Base-by-base conservation (phyloP, 2,113 vertebrate genomes). In the Gymnarchus niloticus region DNA sequence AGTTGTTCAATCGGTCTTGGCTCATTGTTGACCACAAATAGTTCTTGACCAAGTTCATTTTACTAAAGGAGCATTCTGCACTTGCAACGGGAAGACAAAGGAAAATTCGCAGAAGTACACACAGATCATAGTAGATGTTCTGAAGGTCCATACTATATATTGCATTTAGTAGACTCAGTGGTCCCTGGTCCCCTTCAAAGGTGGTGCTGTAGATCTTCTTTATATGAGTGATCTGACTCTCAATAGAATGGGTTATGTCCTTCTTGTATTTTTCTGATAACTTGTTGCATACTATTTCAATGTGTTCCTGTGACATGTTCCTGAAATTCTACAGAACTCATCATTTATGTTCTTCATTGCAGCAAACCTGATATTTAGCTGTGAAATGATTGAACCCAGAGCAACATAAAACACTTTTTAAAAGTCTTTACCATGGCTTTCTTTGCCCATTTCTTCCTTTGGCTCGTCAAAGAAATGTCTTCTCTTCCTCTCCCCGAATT, bases 1-100 rank as follows among this genome's bases (percentile, higher is more conserved):
- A 56, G 56, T 85, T 88, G 83, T 85, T 84, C 5, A 88, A 28
- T 81, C 76, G 86, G 17, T 86, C 82, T 76, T 88, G 87, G 10
- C 81, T 61, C 57, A 88, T 54, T 83, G 87, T 83, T 73, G 85
- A 84, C 25, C 85, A 86, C 84, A 85, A 25, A 33, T 86, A 73
- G 83, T 85, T 86, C 56, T 84, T 85, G 21, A 88, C 28, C 23
- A 85, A 51, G 69, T 88, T 86, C 10, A 84, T 23, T 37, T 86
- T 86, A 25, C 85, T 86, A 49, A 85, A 88, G 84, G 57, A 73
- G 51, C 77, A 65, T 56, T 17, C 83, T 61, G 52, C 44, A 86
- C 83, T 33, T 41, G 37, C 19, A 37, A 76, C 37, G 4, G 33
- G 14, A 25, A 76, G 69, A 14, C 19, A 21, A 46, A 17, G 41